Evolutionary conservation across 1,140 invertebrate genomes (phyloP), one percentile per base, ranked within the genome.

Genomic region (Euwallacea similis): DNA sequence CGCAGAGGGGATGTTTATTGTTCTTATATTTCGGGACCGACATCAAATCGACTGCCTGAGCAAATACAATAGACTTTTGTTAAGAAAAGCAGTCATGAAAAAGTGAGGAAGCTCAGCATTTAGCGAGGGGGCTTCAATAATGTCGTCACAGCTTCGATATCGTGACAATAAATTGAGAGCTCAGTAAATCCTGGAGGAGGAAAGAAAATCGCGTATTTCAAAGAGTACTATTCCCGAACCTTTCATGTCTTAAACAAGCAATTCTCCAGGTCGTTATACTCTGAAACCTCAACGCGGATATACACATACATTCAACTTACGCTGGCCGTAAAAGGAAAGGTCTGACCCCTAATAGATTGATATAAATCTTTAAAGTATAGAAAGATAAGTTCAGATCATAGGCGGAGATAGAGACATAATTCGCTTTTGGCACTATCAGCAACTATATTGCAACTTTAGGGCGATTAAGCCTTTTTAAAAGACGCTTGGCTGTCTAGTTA

Each of bases 321-420:
- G 9, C 42, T 21, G 63, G 55, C 66, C 66, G 56, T 68, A 68
- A 68, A 61, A 68, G 55, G 42, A 68, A 68, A 47, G 58, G 44
- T 53, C 46, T 53, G 66, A 61, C 15, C 58, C 66, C 41, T 68
- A 60, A 68, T 61, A 68, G 66, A 68, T 68, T 68, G 66, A 68
- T 68, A 68, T 68, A 68, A 68, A 68, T 68, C 66, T 68, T 68
- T 60, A 68, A 68, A 68, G 66, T 61, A 55, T 11, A 43, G 41
- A 68, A 68, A 61, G 66, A 68, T 60, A 68, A 61, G 65, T 46
- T 50, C 61, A 33, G 21, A 33, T 33, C 21, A 33, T 33, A 33
- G 21, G 21, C 21, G 21, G 21, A 33, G 21, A 33, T 33, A 33
- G 4, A 33, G 21, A 33, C 21, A 33, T 33, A 1, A 33, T 33